These are phyloP conservation scores for Scomber scombrus DNA, from an alignment of 2,113 vertebrate genomes.

Conservation along the genomic window DNA sequence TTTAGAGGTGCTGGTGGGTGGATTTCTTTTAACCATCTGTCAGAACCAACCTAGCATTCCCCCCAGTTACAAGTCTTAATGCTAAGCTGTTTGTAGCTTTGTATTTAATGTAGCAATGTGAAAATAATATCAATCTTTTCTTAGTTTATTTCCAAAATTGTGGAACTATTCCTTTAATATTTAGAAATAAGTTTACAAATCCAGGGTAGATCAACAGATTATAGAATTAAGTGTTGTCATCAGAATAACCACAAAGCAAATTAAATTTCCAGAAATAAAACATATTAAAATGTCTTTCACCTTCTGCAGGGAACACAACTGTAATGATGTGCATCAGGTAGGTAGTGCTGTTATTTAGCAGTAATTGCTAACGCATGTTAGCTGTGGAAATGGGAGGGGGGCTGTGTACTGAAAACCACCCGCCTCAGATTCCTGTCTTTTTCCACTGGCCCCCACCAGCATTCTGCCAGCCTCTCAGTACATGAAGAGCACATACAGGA, in stretches of 20 bases:
- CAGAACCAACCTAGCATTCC: not conserved
- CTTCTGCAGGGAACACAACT: not conserved
- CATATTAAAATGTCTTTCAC: slow-evolving; percentile 1
- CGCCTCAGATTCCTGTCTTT: slow-evolving; percentile 71
- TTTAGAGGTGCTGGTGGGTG: not conserved
- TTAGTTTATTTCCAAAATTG: not conserved
- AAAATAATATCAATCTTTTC: not conserved
- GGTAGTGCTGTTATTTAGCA: slow-evolving; percentile 46
- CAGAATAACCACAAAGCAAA: not conserved
- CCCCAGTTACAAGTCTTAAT: not conserved
- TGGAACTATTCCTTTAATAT: not conserved
- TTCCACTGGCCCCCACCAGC: slow-evolving; percentile 66
- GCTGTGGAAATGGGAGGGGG: slow-evolving; percentile 31
- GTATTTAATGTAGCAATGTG: not conserved
- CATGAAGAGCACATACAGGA: slow-evolving; percentile 66
- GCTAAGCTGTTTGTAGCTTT: not conserved
- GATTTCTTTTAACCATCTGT: not conserved
- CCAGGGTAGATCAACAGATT: not conserved
- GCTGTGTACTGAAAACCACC: slow-evolving; percentile 44
- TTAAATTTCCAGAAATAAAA: not conserved
- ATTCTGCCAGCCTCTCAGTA: slow-evolving; percentile 46
- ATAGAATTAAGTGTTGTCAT: not conserved
- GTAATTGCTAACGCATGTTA: slow-evolving; percentile 62
- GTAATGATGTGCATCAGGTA: slow-evolving; percentile 30
- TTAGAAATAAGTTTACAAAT: not conserved